Evolutionary conservation across 2,113 vertebrate species (phyloP), one percentile per base, ranked within the genome.

Genomic region (Laterallus jamaicensis): DNA sequence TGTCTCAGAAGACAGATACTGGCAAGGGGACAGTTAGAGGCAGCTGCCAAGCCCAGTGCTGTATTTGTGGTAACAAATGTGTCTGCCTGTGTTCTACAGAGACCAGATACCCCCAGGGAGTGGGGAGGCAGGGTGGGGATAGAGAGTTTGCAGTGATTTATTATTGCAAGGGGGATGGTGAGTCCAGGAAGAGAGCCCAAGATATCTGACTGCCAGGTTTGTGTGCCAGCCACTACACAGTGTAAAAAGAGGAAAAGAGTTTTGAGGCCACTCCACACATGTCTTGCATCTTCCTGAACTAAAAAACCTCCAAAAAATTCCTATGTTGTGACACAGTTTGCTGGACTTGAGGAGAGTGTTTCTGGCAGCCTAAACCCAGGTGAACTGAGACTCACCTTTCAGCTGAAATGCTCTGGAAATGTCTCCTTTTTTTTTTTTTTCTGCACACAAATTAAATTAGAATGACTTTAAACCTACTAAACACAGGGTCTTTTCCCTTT

Each of bases 371-470:
- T 56, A 59, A 71, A 47, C 6, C 54, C 47, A 94, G 35, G 64
- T 96, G 96, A 97, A 97, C 92, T 96, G 80, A 70, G 19, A 37
- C 74, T 96, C 71, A 96, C 79, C 93, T 96, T 88, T 94, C 67
- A 35, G 21, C 80, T 95, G 47, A 92, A 96, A 88, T 69, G 11
- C 54, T 94, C 81, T 90, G 81, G 84, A 90, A 94, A 86, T 79
- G 18, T 52, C 29, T 49, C 14, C 26, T 95, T 50, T 60, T 69
- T 39, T 60, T 69, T 39, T 50, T 60, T 69, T 42, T 94, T 86
- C 40, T 86, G n/a, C 24, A 47, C 32, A 93, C 84, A 91, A 95
- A 97, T 97, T 96, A 83, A 96, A 97, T 97, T 95, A 97, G 71
- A 96, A 87, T 79, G n/a, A 67, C 92, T 70, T 93, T 93, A 78